Evolutionary conservation across 2,113 vertebrate species (phyloP).

Genomic region (Meriones unguiculatus): DNA sequence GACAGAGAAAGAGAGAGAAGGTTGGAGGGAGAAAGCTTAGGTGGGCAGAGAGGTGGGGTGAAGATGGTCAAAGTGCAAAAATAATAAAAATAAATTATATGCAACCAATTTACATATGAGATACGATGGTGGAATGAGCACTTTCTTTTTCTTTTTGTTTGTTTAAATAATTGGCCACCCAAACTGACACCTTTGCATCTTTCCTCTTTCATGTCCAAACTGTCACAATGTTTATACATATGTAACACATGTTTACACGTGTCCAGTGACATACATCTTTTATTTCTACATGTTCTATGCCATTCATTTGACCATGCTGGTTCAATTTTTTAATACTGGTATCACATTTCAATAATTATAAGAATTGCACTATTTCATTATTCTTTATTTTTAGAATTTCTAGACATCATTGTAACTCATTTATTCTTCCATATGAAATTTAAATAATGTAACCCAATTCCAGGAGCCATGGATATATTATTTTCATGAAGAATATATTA

Average conservation of each 20-base stretch:
- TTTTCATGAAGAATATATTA: slow-evolving; percentile 20
- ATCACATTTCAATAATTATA: background rate
- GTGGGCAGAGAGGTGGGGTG: background rate
- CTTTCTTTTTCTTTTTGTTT: background rate
- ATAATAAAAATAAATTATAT: background rate
- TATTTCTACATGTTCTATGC: background rate
- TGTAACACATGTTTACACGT: background rate
- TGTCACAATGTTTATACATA: background rate
- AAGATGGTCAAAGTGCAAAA: background rate
- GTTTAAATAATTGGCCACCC: background rate
- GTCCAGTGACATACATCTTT: background rate
- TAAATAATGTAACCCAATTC: slow-evolving; percentile 30
- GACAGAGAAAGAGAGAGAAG: background rate
- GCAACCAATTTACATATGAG: background rate
- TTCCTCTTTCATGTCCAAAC: background rate
- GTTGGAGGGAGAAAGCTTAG: background rate
- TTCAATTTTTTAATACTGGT: background rate
- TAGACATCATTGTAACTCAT: slow-evolving; percentile 17
- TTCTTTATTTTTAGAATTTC: slow-evolving; percentile 36
- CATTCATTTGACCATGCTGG: background rate
- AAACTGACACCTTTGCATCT: background rate
- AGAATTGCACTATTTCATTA: background rate
- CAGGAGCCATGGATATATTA: background rate
- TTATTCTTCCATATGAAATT: slow-evolving; percentile 36
- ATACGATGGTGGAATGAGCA: background rate